phyloP scores from a whole-genome alignment of 2,797 vertebrate genomes.

The Helicolenus hilgendorfi region DNA sequence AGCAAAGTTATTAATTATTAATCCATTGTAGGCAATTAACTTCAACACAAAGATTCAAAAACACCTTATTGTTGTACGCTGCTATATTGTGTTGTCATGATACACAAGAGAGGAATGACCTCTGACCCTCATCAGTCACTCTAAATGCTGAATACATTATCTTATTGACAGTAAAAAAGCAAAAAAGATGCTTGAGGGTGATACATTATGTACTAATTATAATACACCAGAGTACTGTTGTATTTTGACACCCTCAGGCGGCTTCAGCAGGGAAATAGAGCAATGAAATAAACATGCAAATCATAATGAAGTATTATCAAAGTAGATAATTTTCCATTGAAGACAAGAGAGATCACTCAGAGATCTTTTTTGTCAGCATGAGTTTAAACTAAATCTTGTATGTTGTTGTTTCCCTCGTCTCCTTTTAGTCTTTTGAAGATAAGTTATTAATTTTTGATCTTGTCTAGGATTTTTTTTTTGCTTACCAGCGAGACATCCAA shows the following conservation, averaged over 20 bases:
- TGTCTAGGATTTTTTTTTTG: neutral
- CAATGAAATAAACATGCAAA: neutral
- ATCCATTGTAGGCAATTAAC: neutral
- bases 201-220: neutral
- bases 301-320: neutral
- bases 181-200: neutral
- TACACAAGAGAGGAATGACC: neutral
- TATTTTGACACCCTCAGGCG: neutral
- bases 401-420: neutral
- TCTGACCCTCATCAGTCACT: conserved; percentile 7
- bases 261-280: neutral
- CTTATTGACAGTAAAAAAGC: neutral
- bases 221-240: neutral
- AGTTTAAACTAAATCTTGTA: neutral
- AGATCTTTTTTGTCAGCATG: neutral
- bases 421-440: neutral
- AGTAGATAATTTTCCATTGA: neutral
- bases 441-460: conserved; percentile 20
- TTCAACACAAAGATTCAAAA: neutral
- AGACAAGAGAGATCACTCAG: neutral
- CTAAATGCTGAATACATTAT: neutral
- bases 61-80: neutral
- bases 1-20: neutral
- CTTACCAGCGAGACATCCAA: neutral
- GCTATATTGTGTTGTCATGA: neutral